Evolutionary conservation across 2,113 vertebrate genomes (phyloP).

Genomic region (Callocephalon fimbriatum): DNA sequence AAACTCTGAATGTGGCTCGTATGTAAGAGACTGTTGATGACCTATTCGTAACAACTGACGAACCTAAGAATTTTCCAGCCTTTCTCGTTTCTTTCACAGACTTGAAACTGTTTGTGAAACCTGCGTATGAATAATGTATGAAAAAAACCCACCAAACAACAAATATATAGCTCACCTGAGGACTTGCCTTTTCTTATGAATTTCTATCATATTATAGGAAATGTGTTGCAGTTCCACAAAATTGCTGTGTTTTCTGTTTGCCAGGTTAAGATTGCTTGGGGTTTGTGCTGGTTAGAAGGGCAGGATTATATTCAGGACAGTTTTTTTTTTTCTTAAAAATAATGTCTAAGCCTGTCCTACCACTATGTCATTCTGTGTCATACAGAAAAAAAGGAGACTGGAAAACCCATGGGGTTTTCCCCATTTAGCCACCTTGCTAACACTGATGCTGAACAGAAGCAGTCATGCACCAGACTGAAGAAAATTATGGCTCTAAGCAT

Average conservation of each 20-base stretch:
- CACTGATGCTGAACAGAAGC: neutral
- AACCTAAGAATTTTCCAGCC: neutral
- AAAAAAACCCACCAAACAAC: neutral
- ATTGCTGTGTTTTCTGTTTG: neutral
- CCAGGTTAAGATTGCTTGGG: neutral
- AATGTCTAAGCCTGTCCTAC: neutral
- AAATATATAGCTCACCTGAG: neutral
- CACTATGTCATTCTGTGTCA: neutral
- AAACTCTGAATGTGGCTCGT: neutral
- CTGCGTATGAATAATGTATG: neutral
- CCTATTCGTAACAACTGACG: neutral
- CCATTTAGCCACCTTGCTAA: neutral
- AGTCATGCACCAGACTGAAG: neutral
- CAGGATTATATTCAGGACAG: neutral
- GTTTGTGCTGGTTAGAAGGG: neutral
- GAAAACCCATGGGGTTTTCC: neutral
- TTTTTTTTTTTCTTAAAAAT: slow-evolving; percentile 7
- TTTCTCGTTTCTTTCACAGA: neutral
- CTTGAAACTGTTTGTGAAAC: neutral
- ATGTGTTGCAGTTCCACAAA: neutral
- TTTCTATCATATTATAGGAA: slow-evolving; percentile 1
- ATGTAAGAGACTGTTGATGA: neutral
- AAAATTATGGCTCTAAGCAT: neutral
- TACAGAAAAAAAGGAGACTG: neutral
- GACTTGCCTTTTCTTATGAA: neutral